Conservation (phyloP, 2,888 invertebrate genomes). For the Morpho achilles region DNA sequence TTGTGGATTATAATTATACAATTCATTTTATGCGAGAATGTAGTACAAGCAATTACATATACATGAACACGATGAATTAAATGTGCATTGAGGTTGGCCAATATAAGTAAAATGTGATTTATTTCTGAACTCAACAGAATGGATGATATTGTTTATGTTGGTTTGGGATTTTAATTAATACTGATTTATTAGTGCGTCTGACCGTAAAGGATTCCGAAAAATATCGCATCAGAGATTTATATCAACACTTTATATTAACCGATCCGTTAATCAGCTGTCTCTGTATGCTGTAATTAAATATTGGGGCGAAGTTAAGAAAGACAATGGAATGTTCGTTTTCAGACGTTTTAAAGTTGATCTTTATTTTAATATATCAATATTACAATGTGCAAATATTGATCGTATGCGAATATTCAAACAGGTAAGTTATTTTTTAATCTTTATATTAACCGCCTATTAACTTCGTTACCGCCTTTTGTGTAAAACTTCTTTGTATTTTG, state of each 20-base stretch:
- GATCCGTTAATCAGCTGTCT: slow-evolving; percentile 57
- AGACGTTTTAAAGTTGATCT: slow-evolving; percentile 6
- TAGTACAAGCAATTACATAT: slow-evolving; percentile 27
- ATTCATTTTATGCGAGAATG: slow-evolving; percentile 27
- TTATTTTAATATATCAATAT: background rate
- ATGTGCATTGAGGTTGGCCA: slow-evolving; percentile 21
- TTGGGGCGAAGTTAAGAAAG: slow-evolving; percentile 33
- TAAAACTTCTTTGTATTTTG: too few species aligned
- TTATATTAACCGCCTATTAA: too few species aligned
- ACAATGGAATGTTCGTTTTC: slow-evolving; percentile 29
- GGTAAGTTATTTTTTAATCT: too few species aligned
- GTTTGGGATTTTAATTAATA: slow-evolving; percentile 25
- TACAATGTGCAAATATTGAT: too few species aligned
- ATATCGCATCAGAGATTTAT: slow-evolving; percentile 41
- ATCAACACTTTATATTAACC: slow-evolving; percentile 64
- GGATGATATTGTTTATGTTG: background rate
- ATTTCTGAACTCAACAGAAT: slow-evolving; percentile 18
- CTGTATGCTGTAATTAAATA: slow-evolving; percentile 63
- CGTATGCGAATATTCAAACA: too few species aligned
- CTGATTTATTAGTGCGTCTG: slow-evolving; percentile 27
- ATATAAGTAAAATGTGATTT: slow-evolving; percentile 20
- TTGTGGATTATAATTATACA: slow-evolving; percentile 25
- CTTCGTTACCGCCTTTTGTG: too few species aligned
- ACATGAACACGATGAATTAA: slow-evolving; percentile 27
- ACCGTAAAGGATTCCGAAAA: slow-evolving; percentile 20